These are phyloP conservation scores for Scatophagus argus DNA, from an alignment of 2,113 vertebrate species.

Conservation along the genomic window DNA sequence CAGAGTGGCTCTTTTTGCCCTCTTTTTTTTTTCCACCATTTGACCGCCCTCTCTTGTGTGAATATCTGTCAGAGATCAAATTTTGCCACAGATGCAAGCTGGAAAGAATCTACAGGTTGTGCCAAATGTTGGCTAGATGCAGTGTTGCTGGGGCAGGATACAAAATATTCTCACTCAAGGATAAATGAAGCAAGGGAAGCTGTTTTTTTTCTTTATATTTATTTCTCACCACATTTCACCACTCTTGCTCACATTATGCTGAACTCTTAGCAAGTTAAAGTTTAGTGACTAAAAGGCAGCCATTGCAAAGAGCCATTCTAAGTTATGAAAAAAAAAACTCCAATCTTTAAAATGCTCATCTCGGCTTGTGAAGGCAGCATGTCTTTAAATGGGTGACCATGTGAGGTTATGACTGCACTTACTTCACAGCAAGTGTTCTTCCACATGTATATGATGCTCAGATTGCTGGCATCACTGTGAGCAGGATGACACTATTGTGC, in stretches of 20 bases:
- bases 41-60: constrained; percentile 36
- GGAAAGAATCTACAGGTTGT: constrained; percentile 46
- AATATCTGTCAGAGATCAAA: constrained; percentile 56
- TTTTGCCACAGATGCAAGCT: constrained; percentile 18
- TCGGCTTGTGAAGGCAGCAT: background rate
- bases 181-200: constrained; percentile 22
- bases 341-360: background rate
- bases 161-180: background rate
- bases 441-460: background rate
- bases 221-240: background rate
- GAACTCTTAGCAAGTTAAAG: background rate
- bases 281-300: background rate
- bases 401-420: background rate
- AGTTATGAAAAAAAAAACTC: background rate
- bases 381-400: background rate
- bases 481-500: background rate
- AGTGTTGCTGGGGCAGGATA: constrained; percentile 6
- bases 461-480: background rate
- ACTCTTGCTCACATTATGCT: background rate
- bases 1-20: constrained; percentile 32
- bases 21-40: constrained; percentile 54
- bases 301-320: background rate
- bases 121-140: constrained; percentile 42
- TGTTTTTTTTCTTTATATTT: too few species aligned
- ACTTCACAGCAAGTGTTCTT: background rate